Evolutionary conservation across 2,797 vertebrate genomes (phyloP).

Genomic region (Brachymystax lenok): DNA sequence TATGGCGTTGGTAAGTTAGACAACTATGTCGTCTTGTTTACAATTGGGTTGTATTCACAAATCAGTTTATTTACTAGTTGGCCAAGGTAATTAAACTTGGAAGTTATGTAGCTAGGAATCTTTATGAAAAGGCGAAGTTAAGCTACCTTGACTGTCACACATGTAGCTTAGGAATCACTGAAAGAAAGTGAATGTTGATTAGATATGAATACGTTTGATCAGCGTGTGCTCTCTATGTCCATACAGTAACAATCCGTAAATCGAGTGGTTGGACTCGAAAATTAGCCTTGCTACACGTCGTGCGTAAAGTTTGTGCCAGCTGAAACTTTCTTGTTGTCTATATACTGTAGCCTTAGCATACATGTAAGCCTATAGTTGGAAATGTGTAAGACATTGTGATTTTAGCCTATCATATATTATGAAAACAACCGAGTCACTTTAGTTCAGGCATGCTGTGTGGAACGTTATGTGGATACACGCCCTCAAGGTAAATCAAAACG

Average conservation of each 20-base stretch:
- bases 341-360: neutral
- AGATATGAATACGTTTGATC: neutral
- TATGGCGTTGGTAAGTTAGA: conserved; percentile 89
- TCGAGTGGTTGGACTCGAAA: neutral
- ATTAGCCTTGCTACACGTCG: neutral
- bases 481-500: conserved; percentile 48
- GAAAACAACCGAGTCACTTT: neutral
- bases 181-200: neutral
- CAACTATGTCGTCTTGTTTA: conserved; percentile 1
- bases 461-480: conserved; percentile 24
- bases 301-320: neutral
- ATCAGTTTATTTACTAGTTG: neutral
- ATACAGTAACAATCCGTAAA: neutral
- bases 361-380: neutral
- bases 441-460: neutral
- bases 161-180: neutral
- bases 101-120: neutral
- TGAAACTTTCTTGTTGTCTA: neutral
- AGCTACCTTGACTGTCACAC: neutral
- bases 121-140: neutral
- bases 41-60: neutral
- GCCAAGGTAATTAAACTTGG: neutral
- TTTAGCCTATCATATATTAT: no score
- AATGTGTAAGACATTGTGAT: neutral
- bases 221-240: neutral